Evolutionary conservation across 1,140 invertebrate species (phyloP).

Genomic region (Trachymyrmex septentrionalis): DNA sequence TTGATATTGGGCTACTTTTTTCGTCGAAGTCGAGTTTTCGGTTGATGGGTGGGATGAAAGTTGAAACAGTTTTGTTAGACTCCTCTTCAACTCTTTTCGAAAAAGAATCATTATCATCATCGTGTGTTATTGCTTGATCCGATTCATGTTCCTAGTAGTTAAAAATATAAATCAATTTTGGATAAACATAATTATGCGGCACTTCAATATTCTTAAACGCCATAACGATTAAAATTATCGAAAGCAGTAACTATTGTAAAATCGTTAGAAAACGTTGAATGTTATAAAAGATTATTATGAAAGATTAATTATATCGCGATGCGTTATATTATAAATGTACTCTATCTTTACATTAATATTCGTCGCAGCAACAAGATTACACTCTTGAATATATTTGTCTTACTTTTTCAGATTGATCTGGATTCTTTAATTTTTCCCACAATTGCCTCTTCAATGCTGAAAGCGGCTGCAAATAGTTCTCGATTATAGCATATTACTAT

Average conservation of each 20-base stretch:
- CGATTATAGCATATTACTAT: conserved; percentile 1
- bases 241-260: neutral
- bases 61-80: neutral
- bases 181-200: neutral
- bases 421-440: conserved; percentile 77
- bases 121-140: neutral
- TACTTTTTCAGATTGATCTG: conserved; percentile 37
- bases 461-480: conserved; percentile 84
- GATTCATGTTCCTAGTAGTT: conserved; percentile 11
- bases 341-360: neutral
- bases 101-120: neutral
- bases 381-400: conserved; percentile 20
- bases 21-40: conserved; percentile 80
- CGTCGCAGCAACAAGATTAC: neutral
- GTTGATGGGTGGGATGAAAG: conserved; percentile 64
- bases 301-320: neutral
- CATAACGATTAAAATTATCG: neutral
- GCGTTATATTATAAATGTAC: neutral
- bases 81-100: neutral
- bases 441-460: conserved; percentile 86
- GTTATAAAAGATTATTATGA: neutral
- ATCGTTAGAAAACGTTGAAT: neutral
- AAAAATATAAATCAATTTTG: conserved; percentile 22
- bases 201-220: neutral
- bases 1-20: conserved; percentile 64